phyloP scores from a whole-genome alignment of 2,113 vertebrate species.

The Pogonocichla stellata region DNA sequence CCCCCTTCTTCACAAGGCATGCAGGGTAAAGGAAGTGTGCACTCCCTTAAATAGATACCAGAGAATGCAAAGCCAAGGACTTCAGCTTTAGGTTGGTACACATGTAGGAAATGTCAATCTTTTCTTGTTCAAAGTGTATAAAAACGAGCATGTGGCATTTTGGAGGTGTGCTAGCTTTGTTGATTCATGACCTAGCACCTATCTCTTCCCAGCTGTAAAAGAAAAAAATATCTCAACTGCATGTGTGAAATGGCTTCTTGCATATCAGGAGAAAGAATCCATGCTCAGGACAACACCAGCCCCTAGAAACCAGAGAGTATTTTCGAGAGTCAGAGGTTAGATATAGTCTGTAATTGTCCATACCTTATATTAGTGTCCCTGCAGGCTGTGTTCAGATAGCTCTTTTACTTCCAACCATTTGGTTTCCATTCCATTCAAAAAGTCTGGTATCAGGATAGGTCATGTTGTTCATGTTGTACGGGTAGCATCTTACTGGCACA shows the following conservation, averaged over 20 bases:
- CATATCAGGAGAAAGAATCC: background rate
- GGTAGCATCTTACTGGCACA: background rate
- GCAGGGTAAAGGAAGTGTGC: background rate
- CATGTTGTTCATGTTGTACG: rapidly evolving
- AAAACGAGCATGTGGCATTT: background rate
- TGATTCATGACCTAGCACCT: background rate
- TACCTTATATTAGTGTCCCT: background rate
- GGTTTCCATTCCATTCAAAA: background rate
- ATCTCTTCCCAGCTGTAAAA: background rate
- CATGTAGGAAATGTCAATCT: rapidly evolving
- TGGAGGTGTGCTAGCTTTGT: background rate
- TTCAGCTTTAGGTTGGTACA: background rate
- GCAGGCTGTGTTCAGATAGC: background rate
- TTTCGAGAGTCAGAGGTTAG: background rate
- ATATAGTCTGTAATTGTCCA: background rate
- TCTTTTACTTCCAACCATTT: background rate
- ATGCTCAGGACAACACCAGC: background rate
- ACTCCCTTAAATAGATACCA: background rate
- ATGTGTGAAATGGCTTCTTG: background rate
- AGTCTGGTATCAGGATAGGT: background rate
- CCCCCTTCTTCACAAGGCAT: background rate
- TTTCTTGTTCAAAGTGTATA: background rate
- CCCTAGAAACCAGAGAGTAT: background rate
- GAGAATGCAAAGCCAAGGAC: background rate
- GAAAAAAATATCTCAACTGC: background rate